Evolutionary conservation across 2,113 vertebrate species (phyloP), one percentile per base, ranked within the genome.

Genomic region (Lophochroa leadbeateri): DNA sequence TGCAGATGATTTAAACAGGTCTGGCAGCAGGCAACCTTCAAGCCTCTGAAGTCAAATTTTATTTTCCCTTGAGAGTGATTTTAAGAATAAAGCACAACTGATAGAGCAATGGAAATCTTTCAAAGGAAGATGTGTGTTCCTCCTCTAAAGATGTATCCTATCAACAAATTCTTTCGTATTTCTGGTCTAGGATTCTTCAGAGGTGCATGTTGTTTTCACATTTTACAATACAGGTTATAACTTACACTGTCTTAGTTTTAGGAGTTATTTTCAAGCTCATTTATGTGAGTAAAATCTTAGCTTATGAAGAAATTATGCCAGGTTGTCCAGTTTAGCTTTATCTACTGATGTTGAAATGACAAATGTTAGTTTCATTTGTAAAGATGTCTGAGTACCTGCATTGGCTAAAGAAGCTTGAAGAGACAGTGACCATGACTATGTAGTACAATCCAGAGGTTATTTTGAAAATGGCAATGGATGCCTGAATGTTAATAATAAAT

Each of bases 1-100:
- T 35, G 65, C 60, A 77, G 28, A 84, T 89, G 64, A 86, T 84
- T 96, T 92, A 92, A 94, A 72, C 50, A 77, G 78, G 15, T 82
- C 52, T 86, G 63, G 43, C 82, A 95, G 64, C 28, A 86, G 77
- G 63, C 37, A 88, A 79, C 74, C 67, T 70, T 88, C 49, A 86
- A 67, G 92, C 89, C 88, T 71, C 68, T 60, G 83, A 92, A 96
- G 60, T 72, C 6, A 86, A 79, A 28, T 55, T 37, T 65, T 93
- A 55, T 52, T 39, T 90, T 96, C 74, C 24, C 46, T 80, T 52
- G 27, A 76, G 50, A 81, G n/a, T 53, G 15, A 43, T 69, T 92
- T 90, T 75, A 84, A 75, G 27, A 79, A 37, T 67, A 92, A 94
- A 93, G 50, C 7, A 75, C 27, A 88, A 43, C 29, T 72, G 68